Evolutionary conservation across 2,888 invertebrate genomes (phyloP).

Genomic region (Erannis defoliaria): DNA sequence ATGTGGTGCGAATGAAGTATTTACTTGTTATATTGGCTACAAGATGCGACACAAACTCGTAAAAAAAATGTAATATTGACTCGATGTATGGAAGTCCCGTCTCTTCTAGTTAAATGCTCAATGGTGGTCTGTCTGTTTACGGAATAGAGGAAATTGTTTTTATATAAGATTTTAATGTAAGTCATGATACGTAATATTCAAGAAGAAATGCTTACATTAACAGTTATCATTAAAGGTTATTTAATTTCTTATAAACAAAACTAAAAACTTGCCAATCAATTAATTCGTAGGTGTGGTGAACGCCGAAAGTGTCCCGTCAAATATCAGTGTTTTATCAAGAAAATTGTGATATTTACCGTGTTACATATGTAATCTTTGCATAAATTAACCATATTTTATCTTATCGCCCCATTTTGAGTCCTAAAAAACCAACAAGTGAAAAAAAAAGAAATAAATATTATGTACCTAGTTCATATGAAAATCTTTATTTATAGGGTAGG

Average conservation of each 20-base stretch:
- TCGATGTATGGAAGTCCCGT: no score
- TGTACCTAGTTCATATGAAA: no score
- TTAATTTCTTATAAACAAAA: conserved; percentile 5
- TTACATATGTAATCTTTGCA: conserved; percentile 50
- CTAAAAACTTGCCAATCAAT: conserved; percentile 54
- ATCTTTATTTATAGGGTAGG: no score
- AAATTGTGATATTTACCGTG: conserved; percentile 59
- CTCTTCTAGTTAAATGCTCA: no score
- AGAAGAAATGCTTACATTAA: not conserved
- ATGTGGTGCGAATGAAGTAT: no score
- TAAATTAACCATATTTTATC: conserved; percentile 36
- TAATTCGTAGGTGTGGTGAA: conserved; percentile 78
- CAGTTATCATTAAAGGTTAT: not conserved
- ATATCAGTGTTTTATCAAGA: conserved; percentile 55
- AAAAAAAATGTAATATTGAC: no score
- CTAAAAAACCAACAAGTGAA: conserved; percentile 45
- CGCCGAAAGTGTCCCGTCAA: conserved; percentile 64
- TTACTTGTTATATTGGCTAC: no score
- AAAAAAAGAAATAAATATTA: not conserved
- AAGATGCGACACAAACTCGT: no score
- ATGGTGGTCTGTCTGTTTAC: conserved; percentile 37
- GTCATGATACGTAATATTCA: conserved; percentile 32
- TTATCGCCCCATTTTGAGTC: conserved; percentile 26
- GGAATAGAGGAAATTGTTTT: conserved; percentile 39
- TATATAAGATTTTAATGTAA: conserved; percentile 54